Percentiles rank a stretch among this genome's conserved stretches.
These are phyloP conservation scores for Solenopsis fugax DNA, from an alignment of 1,140 invertebrate genomes.

Conservation along the genomic window DNA sequence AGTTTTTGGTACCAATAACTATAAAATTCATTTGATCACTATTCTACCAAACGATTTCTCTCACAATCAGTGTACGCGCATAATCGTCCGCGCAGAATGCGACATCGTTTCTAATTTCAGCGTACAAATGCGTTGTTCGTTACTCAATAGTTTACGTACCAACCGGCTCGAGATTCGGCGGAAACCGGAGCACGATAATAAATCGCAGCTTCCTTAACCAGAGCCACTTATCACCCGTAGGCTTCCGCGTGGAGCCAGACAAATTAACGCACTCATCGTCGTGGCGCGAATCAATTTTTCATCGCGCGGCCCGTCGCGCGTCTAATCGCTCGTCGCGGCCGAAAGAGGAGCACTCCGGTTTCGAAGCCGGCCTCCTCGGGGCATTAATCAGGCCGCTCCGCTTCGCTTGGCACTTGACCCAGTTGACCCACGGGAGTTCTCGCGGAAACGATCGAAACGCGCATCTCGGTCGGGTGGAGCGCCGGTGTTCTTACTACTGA, in stretches of 20 bases:
- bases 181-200: conserved; percentile 39
- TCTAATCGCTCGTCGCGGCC: neutral
- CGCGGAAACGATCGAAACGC: conserved; percentile 18
- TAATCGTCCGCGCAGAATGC: neutral
- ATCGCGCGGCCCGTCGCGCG: neutral
- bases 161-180: neutral
- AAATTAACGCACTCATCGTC: conserved; percentile 20
- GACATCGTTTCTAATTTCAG: too few species aligned
- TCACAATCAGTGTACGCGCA: too few species aligned
- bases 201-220: conserved; percentile 11
- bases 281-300: conserved; percentile 34
- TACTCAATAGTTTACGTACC: neutral
- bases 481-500: neutral
- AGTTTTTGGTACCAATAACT: too few species aligned
- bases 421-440: neutral
- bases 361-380: neutral
- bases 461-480: neutral
- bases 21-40: too few species aligned
- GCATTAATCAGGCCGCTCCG: conserved; percentile 28
- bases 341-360: neutral
- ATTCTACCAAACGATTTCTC: too few species aligned
- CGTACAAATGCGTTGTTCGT: neutral
- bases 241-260: neutral
- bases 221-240: conserved; percentile 28
- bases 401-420: neutral